Base-by-base conservation (phyloP, 2,888 invertebrate species). In the Patella ulyssiponensis region DNA sequence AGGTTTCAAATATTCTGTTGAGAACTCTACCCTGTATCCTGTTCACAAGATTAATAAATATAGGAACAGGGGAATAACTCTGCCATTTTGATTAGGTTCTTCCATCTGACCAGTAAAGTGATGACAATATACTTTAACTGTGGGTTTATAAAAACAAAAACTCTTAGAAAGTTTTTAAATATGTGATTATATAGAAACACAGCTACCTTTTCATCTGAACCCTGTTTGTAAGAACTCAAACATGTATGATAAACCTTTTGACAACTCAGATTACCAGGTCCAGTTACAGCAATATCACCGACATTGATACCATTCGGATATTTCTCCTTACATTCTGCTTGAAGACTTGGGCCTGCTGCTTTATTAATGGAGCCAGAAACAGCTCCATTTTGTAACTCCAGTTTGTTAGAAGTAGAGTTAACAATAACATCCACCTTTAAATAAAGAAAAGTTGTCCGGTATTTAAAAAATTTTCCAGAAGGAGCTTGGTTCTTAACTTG, bases 361-460 rank as follows among this genome's bases (percentile, higher is more conserved):
- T 80, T 82, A n/a, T 86, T 69, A n/a, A 90, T 78, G 33, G 83
- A 83, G 12, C 77, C 81, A 0, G 89, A 86, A 9, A 88, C 84
- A n/a, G 83, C 81, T 7, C 89, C 88, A 64, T 81, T 84, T 44
- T 74, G 79, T 23, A 90, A 81, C 54, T 87, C 82, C 69, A 89
- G 77, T 14, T 81, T 84, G 3, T 82, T 77, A 14, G 81, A 79
- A n/a, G 86, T 83, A 15, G 88, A 85, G 69, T 86, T 86, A 5
- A 88, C 88, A 69, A 89, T 85, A 1, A 87, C 85, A 78, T 89
- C 88, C 73, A 83, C 84, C 90, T 90, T 80, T 15, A 79, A 58
- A 70, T 77, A 11, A 69, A 74, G 73, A 15, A 75, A 33, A 69
- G 23, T 58, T 44, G 9, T 44, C 44, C 44, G 9, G 44, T 44